Evolutionary conservation across 2,888 invertebrate species (phyloP).

Genomic region (Lepidocyrtoides sp.): DNA sequence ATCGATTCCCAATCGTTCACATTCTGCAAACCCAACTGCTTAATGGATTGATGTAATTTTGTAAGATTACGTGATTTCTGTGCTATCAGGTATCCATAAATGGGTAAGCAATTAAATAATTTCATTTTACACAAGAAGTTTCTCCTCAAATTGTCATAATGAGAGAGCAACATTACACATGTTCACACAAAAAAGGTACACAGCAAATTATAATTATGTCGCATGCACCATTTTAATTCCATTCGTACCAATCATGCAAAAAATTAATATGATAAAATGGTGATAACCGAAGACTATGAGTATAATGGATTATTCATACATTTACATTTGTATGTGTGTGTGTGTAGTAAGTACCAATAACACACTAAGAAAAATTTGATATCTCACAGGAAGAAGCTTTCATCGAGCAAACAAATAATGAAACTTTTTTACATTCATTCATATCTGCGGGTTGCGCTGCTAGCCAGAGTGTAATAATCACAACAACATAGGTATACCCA

Average conservation of each 20-base stretch:
- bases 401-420: background rate
- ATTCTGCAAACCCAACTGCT: no score
- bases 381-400: constrained; percentile 1
- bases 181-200: background rate
- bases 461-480: no score
- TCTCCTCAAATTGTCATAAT: background rate
- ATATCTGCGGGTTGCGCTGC: background rate
- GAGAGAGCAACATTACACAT: background rate
- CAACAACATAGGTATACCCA: background rate
- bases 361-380: background rate
- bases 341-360: no score
- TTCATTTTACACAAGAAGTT: background rate
- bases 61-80: no score
- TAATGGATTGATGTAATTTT: no score
- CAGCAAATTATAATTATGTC: background rate
- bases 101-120: background rate
- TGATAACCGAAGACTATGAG: background rate
- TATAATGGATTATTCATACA: no score
- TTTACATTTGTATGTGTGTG: no score
- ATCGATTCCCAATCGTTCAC: no score
- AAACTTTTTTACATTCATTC: background rate
- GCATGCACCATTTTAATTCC: no score
- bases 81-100: no score
- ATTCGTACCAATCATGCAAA: background rate
- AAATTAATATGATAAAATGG: no score